A percentile compares a stretch with the other conserved stretches of the same genome.
Conservation (phyloP, 2,113 vertebrate species). For the Lipophrys pholis region DNA sequence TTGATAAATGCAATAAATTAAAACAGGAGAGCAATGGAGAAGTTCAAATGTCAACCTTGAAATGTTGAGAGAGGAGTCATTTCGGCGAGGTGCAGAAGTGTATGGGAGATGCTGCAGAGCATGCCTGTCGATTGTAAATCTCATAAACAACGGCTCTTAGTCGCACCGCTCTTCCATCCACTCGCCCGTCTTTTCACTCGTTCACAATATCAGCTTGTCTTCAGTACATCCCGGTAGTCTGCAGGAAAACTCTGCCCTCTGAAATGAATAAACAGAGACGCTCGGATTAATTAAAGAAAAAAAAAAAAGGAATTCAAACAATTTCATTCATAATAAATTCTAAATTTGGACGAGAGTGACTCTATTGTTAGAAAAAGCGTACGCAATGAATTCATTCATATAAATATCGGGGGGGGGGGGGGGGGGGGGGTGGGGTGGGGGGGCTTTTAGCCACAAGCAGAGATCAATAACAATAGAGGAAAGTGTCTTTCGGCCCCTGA, state of each 20-base stretch:
- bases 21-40: conserved; percentile 57
- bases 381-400: conserved; percentile 25
- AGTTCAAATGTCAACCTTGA: conserved; percentile 63
- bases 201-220: conserved; percentile 18
- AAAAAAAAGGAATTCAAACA: no score
- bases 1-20: conserved; percentile 80
- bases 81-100: conserved; percentile 30
- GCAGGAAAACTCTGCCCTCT: conserved; percentile 98
- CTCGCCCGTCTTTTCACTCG: conserved; percentile 25
- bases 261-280: conserved; percentile 81
- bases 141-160: conserved; percentile 49
- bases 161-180: conserved; percentile 26
- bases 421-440: conserved; percentile 10
- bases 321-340: no score
- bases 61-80: conserved; percentile 43
- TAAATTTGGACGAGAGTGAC: no score
- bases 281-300: conserved; percentile 17
- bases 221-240: conserved; percentile 96
- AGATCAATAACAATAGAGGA: conserved; percentile 59
- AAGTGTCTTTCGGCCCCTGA: conserved; percentile 54
- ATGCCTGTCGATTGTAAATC: conserved; percentile 56
- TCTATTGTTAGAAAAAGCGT: no score
- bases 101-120: conserved; percentile 39
- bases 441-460: conserved; percentile 18
- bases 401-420: conserved; percentile 26